A percentile compares a stretch with the other conserved stretches of the same genome.
Conservation (phyloP, 2,888 invertebrate species). For the Cosmorhoe ocellata region DNA sequence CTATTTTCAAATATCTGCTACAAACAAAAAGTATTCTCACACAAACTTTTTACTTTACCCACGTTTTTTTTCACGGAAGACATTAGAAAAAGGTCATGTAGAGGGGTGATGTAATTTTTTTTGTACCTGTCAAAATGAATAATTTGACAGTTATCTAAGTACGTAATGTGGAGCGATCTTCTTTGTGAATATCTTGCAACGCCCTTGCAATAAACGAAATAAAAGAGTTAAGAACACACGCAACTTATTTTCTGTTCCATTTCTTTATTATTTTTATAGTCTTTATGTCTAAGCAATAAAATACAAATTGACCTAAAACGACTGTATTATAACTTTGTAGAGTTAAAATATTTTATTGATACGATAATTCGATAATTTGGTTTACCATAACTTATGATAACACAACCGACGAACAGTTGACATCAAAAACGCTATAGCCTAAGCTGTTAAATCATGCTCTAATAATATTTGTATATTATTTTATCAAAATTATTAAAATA, state of each 20-base stretch:
- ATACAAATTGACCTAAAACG: conserved; percentile 1
- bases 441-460: not conserved
- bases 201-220: conserved; percentile 58
- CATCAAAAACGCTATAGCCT: not conserved
- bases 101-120: conserved; percentile 65
- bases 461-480: no score
- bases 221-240: conserved; percentile 38
- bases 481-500: no score
- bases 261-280: not conserved
- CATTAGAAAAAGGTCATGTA: conserved; percentile 49
- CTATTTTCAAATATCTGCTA: conserved; percentile 35
- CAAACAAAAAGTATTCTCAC: conserved; percentile 35
- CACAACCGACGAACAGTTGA: conserved; percentile 3
- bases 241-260: conserved; percentile 13
- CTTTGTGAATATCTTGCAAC: conserved; percentile 48
- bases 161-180: conserved; percentile 54
- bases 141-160: conserved; percentile 66
- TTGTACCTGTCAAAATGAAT: conserved; percentile 44
- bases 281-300: conserved; percentile 16
- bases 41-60: conserved; percentile 48
- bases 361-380: conserved; percentile 38
- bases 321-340: not conserved
- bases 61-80: conserved; percentile 64
- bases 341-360: conserved; percentile 31
- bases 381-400: conserved; percentile 10